Conservation (phyloP, 2,888 invertebrate species). For the Trisateles emortualis region DNA sequence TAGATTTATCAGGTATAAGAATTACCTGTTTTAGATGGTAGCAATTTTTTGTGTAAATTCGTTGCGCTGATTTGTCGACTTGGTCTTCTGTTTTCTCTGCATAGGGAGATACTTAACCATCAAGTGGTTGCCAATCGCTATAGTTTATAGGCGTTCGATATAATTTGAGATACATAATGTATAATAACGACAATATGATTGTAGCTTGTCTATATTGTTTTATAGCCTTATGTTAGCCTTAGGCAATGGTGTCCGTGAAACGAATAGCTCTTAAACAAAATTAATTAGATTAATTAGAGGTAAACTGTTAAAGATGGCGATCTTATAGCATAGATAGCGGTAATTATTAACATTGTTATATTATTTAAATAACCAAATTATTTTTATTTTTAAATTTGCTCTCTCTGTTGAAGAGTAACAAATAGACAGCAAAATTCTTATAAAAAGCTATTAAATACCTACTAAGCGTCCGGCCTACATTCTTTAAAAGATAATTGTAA, state of each 20-base stretch:
- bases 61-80: not conserved
- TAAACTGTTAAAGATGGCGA: conserved; percentile 1
- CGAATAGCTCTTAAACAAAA: conserved; percentile 20
- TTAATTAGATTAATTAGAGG: conserved; percentile 2
- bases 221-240: conserved; percentile 8
- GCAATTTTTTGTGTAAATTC: too few species aligned
- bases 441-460: too few species aligned
- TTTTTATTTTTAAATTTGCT: too few species aligned
- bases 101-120: not conserved
- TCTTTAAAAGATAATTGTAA: too few species aligned
- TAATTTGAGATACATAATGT: conserved; percentile 33
- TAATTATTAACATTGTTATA: too few species aligned
- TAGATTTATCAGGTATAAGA: too few species aligned
- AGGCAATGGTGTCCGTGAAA: conserved; percentile 28
- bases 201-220: conserved; percentile 9
- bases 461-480: too few species aligned
- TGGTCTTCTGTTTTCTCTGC: not conserved
- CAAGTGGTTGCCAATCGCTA: not conserved
- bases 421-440: too few species aligned
- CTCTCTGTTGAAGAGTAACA: too few species aligned
- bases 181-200: conserved; percentile 24
- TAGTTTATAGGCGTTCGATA: conserved; percentile 18
- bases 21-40: too few species aligned
- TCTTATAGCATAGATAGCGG: too few species aligned
- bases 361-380: too few species aligned